Percentiles rank a stretch among this genome's conserved stretches.
These are phyloP conservation scores for Micrasema longulum DNA, from an alignment of 1,140 invertebrate genomes.

Conservation along the genomic window DNA sequence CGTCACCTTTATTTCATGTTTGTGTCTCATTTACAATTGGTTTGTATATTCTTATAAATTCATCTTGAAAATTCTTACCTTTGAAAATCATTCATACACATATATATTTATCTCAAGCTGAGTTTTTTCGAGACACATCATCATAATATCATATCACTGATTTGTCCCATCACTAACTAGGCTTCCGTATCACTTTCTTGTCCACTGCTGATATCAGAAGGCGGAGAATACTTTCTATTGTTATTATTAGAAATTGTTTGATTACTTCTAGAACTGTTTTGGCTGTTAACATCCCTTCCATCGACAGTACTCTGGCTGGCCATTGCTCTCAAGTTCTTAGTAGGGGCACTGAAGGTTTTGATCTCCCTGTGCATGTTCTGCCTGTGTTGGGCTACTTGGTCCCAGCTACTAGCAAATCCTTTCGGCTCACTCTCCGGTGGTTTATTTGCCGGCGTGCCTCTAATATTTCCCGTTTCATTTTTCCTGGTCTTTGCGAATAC, in stretches of 20 bases:
- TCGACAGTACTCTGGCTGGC: slow-evolving; percentile 26
- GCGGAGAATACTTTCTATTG: slow-evolving; percentile 12
- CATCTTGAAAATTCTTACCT: no score
- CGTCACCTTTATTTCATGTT: no score
- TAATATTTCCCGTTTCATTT: background rate
- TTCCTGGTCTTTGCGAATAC: background rate
- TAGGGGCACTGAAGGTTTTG: slow-evolving; percentile 29
- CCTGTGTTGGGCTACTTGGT: slow-evolving; percentile 63
- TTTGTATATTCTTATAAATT: no score
- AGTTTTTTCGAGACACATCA: no score
- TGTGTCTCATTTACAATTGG: no score
- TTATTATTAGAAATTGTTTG: background rate
- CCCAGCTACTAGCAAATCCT: slow-evolving; percentile 61
- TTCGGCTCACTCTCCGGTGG: background rate
- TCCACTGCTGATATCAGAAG: slow-evolving; percentile 17
- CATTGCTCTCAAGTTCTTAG: slow-evolving; percentile 45
- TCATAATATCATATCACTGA: no score
- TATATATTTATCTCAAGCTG: no score
- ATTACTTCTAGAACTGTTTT: slow-evolving; percentile 26
- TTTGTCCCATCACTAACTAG: background rate
- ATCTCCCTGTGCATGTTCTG: slow-evolving; percentile 57
- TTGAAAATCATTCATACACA: no score
- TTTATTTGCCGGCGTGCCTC: background rate
- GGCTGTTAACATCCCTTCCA: slow-evolving; percentile 22
- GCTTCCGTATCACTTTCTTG: slow-evolving; percentile 48